Evolutionary conservation across 2,113 vertebrate species (phyloP).

Genomic region (Gavia stellata): DNA sequence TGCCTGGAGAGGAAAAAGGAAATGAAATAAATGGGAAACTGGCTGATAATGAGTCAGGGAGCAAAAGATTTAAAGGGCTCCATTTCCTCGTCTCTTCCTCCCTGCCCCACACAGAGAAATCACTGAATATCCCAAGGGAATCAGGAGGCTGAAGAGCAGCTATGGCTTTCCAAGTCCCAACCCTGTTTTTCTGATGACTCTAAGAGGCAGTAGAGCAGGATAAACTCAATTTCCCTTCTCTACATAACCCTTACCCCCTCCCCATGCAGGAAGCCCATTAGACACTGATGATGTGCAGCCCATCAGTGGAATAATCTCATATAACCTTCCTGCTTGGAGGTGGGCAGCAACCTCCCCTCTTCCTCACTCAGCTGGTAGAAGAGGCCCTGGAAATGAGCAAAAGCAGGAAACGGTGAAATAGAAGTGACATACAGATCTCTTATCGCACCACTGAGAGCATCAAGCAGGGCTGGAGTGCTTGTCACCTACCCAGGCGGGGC

Average conservation of each 20-base stretch:
- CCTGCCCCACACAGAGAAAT: background rate
- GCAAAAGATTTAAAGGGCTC: background rate
- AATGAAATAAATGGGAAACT: constrained; percentile 31
- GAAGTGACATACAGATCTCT: background rate
- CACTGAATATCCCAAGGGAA: background rate
- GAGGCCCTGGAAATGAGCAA: constrained; percentile 28
- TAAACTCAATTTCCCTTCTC: constrained; percentile 46
- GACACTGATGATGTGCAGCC: constrained; percentile 45
- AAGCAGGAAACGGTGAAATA: constrained; percentile 14
- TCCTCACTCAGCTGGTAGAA: background rate
- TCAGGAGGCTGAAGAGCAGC: background rate
- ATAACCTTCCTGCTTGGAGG: constrained; percentile 59
- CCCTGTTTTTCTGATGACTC: background rate
- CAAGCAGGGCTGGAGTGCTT: background rate
- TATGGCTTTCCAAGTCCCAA: background rate
- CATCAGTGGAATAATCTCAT: constrained; percentile 41
- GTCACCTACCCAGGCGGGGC: background rate
- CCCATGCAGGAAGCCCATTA: constrained; percentile 27
- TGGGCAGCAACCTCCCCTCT: background rate
- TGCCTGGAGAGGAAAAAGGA: constrained; percentile 8
- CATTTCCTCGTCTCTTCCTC: background rate
- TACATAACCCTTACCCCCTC: background rate
- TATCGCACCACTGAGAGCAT: background rate
- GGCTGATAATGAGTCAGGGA: background rate
- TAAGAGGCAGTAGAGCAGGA: background rate